Percentiles rank a stretch among this genome's conserved stretches.
Evolutionary conservation across 1,140 invertebrate species (phyloP).

Genomic region (Chymomyza costata): DNA sequence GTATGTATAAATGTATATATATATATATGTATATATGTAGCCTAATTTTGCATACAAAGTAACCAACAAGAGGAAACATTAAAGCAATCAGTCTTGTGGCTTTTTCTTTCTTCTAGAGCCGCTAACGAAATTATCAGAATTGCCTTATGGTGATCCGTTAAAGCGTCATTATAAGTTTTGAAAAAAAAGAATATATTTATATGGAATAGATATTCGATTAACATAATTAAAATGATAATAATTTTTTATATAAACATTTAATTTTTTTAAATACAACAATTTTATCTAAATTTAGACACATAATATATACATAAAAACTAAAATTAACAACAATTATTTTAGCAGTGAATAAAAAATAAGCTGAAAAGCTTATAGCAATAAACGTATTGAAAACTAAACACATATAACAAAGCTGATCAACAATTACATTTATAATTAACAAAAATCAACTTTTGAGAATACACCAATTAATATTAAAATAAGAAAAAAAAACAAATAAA

Average conservation of each 20-base stretch:
- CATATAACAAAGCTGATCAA: constrained; percentile 7
- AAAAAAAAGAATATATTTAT: no score
- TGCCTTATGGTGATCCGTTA: no score
- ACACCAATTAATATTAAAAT: constrained; percentile 53
- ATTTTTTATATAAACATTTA: no score
- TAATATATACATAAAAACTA: constrained; percentile 23
- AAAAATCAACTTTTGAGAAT: constrained; percentile 49
- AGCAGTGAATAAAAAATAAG: no score
- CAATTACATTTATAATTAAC: constrained; percentile 15
- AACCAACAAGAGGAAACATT: no score
- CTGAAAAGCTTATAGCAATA: constrained; percentile 50
- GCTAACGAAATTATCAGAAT: no score
- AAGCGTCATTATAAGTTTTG: no score
- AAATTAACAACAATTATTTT: no score
- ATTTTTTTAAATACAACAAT: constrained; percentile 55
- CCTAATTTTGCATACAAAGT: background rate
- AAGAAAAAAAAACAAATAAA: constrained; percentile 10
- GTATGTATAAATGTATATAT: no score
- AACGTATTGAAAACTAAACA: constrained; percentile 22
- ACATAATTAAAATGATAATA: constrained; percentile 67
- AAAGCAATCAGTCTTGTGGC: no score
- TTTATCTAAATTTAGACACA: constrained; percentile 9
- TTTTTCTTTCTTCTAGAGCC: no score
- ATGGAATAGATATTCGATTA: constrained; percentile 49
- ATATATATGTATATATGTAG: background rate